A percentile compares a stretch with the other conserved stretches of the same genome.
phyloP scores from a whole-genome alignment of 2,888 invertebrate species.

The Hypsopygia costalis region DNA sequence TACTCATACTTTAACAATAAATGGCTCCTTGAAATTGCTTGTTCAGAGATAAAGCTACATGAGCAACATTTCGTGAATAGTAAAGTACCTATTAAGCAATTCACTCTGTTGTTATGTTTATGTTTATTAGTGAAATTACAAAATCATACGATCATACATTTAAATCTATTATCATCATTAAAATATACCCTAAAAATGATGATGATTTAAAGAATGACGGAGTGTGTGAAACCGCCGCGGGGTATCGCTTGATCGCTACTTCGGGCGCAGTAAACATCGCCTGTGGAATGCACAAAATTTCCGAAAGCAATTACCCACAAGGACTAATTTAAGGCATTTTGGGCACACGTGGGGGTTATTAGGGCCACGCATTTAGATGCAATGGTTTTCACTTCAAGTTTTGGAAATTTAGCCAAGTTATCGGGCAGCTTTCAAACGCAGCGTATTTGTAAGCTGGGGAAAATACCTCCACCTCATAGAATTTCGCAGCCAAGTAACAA shows the following conservation, averaged over 20 bases:
- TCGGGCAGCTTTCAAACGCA: too few species aligned
- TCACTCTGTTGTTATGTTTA: too few species aligned
- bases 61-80: too few species aligned
- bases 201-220: conserved; percentile 1
- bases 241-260: conserved; percentile 1
- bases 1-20: too few species aligned
- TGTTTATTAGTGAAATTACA: too few species aligned
- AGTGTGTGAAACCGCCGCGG: conserved; percentile 13
- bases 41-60: too few species aligned
- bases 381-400: too few species aligned
- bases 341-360: conserved; percentile 12
- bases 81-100: too few species aligned
- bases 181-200: neutral
- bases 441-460: too few species aligned
- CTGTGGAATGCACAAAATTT: conserved; percentile 15
- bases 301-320: conserved; percentile 16
- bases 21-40: too few species aligned
- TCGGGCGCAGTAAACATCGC: conserved; percentile 2
- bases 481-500: neutral
- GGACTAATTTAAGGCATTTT: conserved; percentile 9
- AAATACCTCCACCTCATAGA: neutral
- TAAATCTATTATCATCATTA: neutral
- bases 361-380: conserved; percentile 6
- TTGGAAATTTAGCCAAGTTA: too few species aligned
- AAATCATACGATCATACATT: too few species aligned